A percentile compares a stretch with the other conserved stretches of the same genome.
Conservation (phyloP, 1,140 invertebrate species). For the Meloidogyne exigua region DNA sequence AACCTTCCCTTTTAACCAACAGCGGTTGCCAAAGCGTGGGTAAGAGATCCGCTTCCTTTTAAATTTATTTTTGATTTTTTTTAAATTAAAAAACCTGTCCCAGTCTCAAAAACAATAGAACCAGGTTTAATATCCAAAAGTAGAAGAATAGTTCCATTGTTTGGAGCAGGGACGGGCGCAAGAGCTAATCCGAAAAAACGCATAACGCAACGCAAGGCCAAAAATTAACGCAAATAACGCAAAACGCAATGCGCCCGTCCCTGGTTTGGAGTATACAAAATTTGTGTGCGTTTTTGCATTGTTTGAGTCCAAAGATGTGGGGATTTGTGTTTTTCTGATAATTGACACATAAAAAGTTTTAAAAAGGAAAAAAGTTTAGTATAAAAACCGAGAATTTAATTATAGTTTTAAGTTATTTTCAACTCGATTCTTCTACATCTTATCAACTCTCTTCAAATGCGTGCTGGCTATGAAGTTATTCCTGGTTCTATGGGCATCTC, state of each 20-base stretch:
- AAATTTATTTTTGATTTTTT: constrained; percentile 72
- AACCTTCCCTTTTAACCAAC: constrained; percentile 81
- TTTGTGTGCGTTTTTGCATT: constrained; percentile 92
- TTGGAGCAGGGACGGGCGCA: too few relatives aligned
- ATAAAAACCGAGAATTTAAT: too few relatives aligned
- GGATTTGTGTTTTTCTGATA: too few relatives aligned
- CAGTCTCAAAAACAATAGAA: constrained; percentile 82
- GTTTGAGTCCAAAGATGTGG: constrained; percentile 92
- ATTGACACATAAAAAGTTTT: too few relatives aligned
- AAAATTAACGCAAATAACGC: too few relatives aligned
- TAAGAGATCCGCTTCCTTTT: constrained; percentile 85
- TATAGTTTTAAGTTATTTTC: too few relatives aligned
- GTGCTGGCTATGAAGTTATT: too few relatives aligned
- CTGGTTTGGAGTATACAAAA: constrained; percentile 81
- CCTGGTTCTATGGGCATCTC: too few relatives aligned
- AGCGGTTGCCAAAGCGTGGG: constrained; percentile 80
- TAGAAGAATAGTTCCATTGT: constrained; percentile 87
- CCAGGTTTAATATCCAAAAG: constrained; percentile 86
- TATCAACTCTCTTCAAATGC: not conserved
- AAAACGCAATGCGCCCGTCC: too few relatives aligned
- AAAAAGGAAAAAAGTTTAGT: too few relatives aligned
- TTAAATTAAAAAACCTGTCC: constrained; percentile 65
- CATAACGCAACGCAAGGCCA: too few relatives aligned
- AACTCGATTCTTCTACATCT: not conserved
- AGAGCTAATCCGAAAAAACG: too few relatives aligned